Evolutionary conservation across 2,888 invertebrate species (phyloP), one percentile per base, ranked within the genome.

Genomic region (Hirtodrosophila alboralis): DNA sequence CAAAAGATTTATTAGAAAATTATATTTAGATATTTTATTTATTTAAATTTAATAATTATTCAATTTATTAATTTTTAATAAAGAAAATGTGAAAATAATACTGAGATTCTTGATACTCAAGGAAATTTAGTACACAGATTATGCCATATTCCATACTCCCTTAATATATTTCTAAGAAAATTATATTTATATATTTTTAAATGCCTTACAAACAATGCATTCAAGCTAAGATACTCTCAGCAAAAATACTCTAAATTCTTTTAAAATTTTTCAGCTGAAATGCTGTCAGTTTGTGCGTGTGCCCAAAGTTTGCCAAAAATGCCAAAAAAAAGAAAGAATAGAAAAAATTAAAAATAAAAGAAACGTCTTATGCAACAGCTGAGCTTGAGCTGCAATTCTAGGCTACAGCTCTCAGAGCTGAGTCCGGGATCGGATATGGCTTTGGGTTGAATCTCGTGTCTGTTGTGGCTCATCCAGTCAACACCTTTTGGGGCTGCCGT

Each of bases 401-500:
- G 41, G 8, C 6, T 28, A 7, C 4, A 40, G 13, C 12, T 48
- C n/a, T 16, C 7, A 18, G 44, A 13, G 28, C 34, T 9, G 21
- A 12, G 18, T 33, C 34, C n/a, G 21, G 14, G 18, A 14, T 40
- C 36, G 28, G 8, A 6, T 7, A 14, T 12, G 18, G 21, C 3
- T 9, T 31, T 18, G 33, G 28, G 13, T 48, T 16, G 28, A 23
- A 27, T 31, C 3, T 33, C 10, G 48, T 12, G 34, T 27, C 43
- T 16, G 36, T 10, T 9, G 10, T 12, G 21, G 45, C 27, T 9
- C 33, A 30, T 13, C 41, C 79, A 62, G 44, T 86, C 86, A 86
- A 79, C 79, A 79, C 79, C 79, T 80, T 63, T 76, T 76, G 76
- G 67, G 67, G 75, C 78, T 78, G 84, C 84, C 76, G 79, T 83